phyloP scores from a whole-genome alignment of 2,888 invertebrate species.

The Euproctis similis region DNA sequence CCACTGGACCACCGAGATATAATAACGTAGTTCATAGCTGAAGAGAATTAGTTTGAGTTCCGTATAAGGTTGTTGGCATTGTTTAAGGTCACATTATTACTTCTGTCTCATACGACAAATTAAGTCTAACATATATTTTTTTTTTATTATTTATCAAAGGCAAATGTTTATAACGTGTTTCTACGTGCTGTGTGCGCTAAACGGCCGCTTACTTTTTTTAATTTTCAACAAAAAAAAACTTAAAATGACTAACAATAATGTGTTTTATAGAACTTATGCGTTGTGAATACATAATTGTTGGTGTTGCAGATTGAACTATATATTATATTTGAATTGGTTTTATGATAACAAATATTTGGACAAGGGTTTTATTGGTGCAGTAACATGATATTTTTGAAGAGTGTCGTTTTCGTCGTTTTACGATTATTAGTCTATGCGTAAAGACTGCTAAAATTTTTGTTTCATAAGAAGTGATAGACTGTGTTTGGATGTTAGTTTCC shows the following conservation, averaged over 20 bases:
- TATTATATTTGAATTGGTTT: conserved; percentile 69
- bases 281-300: conserved; percentile 62
- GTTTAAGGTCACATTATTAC: conserved; percentile 1
- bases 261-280: conserved; percentile 60
- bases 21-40: no score
- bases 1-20: no score
- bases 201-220: conserved; percentile 56
- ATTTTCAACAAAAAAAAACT: conserved; percentile 65
- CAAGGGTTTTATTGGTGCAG: conserved; percentile 63
- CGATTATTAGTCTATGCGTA: conserved; percentile 63
- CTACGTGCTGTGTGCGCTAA: conserved; percentile 61
- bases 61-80: conserved; percentile 29
- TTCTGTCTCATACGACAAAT: conserved; percentile 27
- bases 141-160: conserved; percentile 66
- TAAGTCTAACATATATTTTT: conserved; percentile 40
- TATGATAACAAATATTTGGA: conserved; percentile 74
- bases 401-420: conserved; percentile 53
- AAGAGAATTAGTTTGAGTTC: no score
- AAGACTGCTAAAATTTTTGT: conserved; percentile 57
- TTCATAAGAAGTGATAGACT: conserved; percentile 24
- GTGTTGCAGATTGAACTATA: conserved; percentile 69
- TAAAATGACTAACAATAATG: conserved; percentile 61
- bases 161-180: conserved; percentile 54
- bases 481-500: no score
- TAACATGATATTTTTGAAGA: conserved; percentile 69